Evolutionary conservation across 2,113 vertebrate species (phyloP).

Genomic region (Myxocyprinus asiaticus): DNA sequence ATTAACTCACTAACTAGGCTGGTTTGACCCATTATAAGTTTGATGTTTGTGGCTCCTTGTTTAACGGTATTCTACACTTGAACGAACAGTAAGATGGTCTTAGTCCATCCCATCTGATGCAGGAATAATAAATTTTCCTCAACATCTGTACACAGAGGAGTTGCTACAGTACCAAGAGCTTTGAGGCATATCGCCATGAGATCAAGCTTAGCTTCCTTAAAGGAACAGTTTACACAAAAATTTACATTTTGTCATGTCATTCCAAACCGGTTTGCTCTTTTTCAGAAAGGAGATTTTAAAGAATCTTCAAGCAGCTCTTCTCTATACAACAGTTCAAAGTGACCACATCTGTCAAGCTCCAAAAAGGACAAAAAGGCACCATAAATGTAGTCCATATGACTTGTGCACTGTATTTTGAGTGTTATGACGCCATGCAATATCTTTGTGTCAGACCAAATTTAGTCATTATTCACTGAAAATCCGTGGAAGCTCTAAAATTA

Average conservation of each 20-base stretch:
- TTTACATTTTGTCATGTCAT: neutral
- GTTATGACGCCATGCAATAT: too few species aligned
- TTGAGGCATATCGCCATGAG: neutral
- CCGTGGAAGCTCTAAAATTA: too few species aligned
- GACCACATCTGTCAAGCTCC: too few species aligned
- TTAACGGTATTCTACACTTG: neutral
- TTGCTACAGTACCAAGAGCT: slow-evolving; percentile 30
- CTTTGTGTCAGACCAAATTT: too few species aligned
- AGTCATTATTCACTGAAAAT: neutral
- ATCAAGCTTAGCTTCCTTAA: neutral
- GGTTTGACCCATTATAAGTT: slow-evolving; percentile 14
- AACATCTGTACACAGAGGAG: neutral
- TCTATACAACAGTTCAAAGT: too few species aligned
- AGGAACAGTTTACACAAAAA: neutral
- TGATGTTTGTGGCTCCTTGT: neutral
- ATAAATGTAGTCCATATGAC: too few species aligned
- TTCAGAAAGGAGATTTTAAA: too few species aligned
- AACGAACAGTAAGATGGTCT: neutral
- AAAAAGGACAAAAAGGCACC: too few species aligned
- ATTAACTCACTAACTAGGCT: neutral
- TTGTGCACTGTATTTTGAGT: too few species aligned
- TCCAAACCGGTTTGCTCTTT: neutral
- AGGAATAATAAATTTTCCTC: too few species aligned
- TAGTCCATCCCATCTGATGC: neutral
- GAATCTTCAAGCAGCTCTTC: too few species aligned